phyloP scores from a whole-genome alignment of 2,113 vertebrate genomes.

The Prochilodus magdalenae region DNA sequence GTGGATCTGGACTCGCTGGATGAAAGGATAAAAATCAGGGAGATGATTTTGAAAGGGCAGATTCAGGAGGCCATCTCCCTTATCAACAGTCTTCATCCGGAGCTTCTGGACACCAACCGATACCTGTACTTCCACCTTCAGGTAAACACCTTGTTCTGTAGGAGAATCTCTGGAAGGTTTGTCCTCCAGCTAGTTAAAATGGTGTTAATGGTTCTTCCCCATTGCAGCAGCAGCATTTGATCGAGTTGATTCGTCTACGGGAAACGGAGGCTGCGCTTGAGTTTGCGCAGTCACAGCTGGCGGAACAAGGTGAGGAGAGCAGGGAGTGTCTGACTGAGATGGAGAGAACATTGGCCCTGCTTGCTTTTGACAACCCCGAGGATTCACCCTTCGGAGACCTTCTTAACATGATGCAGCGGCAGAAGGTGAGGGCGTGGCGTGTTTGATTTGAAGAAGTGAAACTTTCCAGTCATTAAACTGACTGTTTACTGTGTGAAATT shows the following conservation, averaged over 20 bases:
- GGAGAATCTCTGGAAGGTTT: background rate
- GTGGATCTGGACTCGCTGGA: conserved; percentile 97
- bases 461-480: too few relatives aligned
- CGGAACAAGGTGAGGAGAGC: conserved; percentile 98
- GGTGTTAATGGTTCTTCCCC: background rate
- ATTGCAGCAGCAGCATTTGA: conserved; percentile 94
- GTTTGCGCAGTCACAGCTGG: conserved; percentile 97
- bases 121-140: conserved; percentile 97
- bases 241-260: conserved; percentile 95
- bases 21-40: conserved; percentile 96
- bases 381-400: conserved; percentile 97
- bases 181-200: background rate
- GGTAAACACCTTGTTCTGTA: conserved; percentile 70
- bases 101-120: conserved; percentile 94
- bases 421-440: conserved; percentile 81
- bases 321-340: conserved; percentile 97
- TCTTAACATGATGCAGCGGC: conserved; percentile 97
- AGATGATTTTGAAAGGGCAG: conserved; percentile 98
- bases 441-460: too few relatives aligned
- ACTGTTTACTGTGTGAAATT: too few relatives aligned
- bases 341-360: conserved; percentile 93
- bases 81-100: conserved; percentile 96
- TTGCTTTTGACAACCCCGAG: conserved; percentile 97
- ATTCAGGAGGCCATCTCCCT: conserved; percentile 96
- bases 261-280: conserved; percentile 97